Evolutionary conservation across 2,888 invertebrate species (phyloP).

Genomic region (Megastigmus dorsalis): DNA sequence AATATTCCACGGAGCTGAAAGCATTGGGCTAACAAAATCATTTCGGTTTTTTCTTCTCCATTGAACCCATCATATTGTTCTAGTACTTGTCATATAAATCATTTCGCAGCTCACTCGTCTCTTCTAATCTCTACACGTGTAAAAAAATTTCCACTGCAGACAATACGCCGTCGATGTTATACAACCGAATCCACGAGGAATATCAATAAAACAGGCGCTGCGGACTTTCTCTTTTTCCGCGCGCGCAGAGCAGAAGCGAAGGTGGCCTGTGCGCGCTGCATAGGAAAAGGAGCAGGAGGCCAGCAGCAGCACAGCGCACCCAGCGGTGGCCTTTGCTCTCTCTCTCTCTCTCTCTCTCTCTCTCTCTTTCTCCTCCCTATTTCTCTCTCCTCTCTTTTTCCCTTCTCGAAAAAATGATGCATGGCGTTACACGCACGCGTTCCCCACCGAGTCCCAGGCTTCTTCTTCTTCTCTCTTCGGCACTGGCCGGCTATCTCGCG

Average conservation of each 20-base stretch:
- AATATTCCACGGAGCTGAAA: no score
- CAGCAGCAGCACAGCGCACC: constrained; percentile 70
- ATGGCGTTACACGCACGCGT: constrained; percentile 73
- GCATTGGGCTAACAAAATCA: no score
- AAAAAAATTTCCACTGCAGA: no score
- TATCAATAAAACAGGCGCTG: constrained; percentile 25
- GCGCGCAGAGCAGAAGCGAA: constrained; percentile 30
- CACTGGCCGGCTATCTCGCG: constrained; percentile 57
- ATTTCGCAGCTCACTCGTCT: no score
- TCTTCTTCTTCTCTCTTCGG: no score
- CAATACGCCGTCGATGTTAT: no score
- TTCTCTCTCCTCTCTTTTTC: constrained; percentile 37
- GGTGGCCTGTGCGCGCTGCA: constrained; percentile 28
- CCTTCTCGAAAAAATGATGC: constrained; percentile 70
- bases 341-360: neutral
- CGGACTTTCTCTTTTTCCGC: constrained; percentile 17
- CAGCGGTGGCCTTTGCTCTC: constrained; percentile 71
- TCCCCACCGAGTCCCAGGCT: constrained; percentile 56
- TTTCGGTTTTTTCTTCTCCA: no score
- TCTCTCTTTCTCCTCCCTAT: constrained; percentile 2
- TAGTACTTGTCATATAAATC: no score
- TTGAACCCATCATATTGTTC: no score
- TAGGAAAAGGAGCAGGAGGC: constrained; percentile 67
- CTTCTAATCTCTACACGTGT: no score
- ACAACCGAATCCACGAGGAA: constrained; percentile 19